phyloP scores from a whole-genome alignment of 2,797 vertebrate genomes.

The Arctocebus calabarensis region DNA sequence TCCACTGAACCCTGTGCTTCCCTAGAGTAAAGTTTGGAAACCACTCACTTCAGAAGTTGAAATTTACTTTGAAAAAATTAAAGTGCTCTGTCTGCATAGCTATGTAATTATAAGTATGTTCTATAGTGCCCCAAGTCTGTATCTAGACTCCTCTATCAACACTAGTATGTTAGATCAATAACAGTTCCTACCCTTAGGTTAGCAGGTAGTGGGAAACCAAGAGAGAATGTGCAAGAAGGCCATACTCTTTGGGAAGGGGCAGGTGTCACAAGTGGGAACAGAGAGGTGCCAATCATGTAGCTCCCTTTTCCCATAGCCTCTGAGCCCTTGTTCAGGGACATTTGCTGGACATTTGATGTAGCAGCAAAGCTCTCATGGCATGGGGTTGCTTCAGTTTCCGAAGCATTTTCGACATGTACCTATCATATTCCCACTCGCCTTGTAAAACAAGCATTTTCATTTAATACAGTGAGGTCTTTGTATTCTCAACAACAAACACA shows the following conservation, averaged over 20 bases:
- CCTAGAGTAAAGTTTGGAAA: constrained; percentile 45
- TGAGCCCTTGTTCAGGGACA: neutral
- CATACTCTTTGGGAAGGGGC: neutral
- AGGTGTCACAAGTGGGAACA: neutral
- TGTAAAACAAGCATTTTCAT: constrained; percentile 81
- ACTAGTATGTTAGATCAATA: constrained; percentile 55
- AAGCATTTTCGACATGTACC: constrained; percentile 84
- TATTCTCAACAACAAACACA: constrained; percentile 86
- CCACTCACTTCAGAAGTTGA: constrained; percentile 19
- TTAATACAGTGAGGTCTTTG: constrained; percentile 87
- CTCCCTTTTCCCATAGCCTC: neutral
- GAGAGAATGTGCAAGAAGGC: neutral
- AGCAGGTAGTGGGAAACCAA: constrained; percentile 30
- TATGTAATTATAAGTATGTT: neutral
- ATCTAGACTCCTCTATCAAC: constrained; percentile 39
- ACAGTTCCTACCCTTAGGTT: neutral
- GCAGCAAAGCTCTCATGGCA: constrained; percentile 66
- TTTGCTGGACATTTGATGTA: neutral
- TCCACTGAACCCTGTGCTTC: neutral
- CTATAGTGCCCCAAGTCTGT: neutral
- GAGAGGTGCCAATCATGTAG: neutral
- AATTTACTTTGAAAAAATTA: constrained; percentile 63
- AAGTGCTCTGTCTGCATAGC: neutral
- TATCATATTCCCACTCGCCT: constrained; percentile 85
- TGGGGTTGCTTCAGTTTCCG: constrained; percentile 81